Percentiles rank a stretch among this genome's conserved stretches.
These are phyloP conservation scores for Plagiodera versicolora DNA, from an alignment of 2,888 invertebrate species.

Conservation along the genomic window DNA sequence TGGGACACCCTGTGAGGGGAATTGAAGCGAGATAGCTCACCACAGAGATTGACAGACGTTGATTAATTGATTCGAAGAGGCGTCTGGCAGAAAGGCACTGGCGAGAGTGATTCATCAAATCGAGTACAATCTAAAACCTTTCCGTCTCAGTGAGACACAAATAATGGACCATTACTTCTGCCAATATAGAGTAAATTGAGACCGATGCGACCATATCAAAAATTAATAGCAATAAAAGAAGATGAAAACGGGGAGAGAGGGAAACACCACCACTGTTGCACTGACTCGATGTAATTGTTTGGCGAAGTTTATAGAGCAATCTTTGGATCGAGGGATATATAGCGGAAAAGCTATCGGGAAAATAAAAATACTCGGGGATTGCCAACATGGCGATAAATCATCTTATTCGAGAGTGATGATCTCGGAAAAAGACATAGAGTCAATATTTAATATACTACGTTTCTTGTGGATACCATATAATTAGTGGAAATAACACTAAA, in stretches of 20 bases:
- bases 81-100: not conserved
- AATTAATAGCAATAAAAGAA: slow-evolving; percentile 19
- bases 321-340: not conserved
- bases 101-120: not conserved
- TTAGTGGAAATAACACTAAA: too few relatives aligned
- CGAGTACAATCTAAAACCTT: not conserved
- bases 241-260: slow-evolving; percentile 16
- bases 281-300: not conserved
- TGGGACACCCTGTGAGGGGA: not conserved
- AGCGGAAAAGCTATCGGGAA: not conserved
- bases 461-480: too few relatives aligned
- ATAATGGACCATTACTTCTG: slow-evolving; percentile 7
- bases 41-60: not conserved
- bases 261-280: not conserved
- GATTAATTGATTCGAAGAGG: not conserved
- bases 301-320: not conserved
- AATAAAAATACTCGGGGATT: not conserved
- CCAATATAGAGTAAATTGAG: slow-evolving; percentile 12
- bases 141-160: not conserved
- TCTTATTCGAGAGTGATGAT: not conserved
- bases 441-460: too few relatives aligned
- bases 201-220: slow-evolving; percentile 16
- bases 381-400: not conserved
- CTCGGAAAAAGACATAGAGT: too few relatives aligned
- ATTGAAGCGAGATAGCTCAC: not conserved